phyloP scores from a whole-genome alignment of 2,888 invertebrate genomes.

The Acanthosepion esculentum region DNA sequence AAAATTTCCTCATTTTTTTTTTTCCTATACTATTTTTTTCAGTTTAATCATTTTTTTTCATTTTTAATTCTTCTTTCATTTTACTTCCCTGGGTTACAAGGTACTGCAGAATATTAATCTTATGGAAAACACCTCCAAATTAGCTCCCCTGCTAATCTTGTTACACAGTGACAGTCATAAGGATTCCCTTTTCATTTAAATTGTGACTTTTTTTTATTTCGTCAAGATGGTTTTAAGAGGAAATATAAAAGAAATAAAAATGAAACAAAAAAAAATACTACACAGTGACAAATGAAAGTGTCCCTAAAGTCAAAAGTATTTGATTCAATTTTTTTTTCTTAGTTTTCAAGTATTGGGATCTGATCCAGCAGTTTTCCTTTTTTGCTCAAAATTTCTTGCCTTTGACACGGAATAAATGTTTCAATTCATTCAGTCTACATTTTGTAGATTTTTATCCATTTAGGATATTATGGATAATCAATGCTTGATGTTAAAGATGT shows the following conservation, averaged over 20 bases:
- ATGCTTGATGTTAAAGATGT: background rate
- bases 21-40: background rate
- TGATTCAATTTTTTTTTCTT: background rate
- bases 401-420: background rate
- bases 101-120: constrained; percentile 12
- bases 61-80: background rate
- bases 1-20: too few species aligned
- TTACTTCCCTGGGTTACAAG: background rate
- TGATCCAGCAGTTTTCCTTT: background rate
- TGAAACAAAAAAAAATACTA: background rate
- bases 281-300: background rate
- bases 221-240: background rate
- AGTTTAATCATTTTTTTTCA: background rate
- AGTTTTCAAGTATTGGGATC: background rate
- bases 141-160: constrained; percentile 5
- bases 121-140: constrained; percentile 33
- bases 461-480: background rate
- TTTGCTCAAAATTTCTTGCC: background rate
- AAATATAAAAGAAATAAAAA: background rate
- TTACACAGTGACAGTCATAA: background rate
- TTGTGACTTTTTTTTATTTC: background rate
- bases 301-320: background rate
- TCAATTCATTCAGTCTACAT: background rate
- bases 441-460: background rate
- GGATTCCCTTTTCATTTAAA: background rate